phyloP scores from a whole-genome alignment of 2,113 vertebrate species.

The Nanger granti region DNA sequence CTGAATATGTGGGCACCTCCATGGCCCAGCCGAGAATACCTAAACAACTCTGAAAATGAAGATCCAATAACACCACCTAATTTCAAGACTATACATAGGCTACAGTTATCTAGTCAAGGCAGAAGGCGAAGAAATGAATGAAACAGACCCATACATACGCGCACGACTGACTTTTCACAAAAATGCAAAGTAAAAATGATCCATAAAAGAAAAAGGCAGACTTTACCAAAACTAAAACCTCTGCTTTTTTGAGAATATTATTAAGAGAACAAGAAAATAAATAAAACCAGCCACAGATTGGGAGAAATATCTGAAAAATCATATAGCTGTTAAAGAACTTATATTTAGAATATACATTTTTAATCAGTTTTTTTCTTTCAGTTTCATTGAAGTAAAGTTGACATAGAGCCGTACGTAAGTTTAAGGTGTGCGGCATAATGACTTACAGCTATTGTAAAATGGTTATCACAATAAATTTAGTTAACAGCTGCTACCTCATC shows the following conservation, averaged over 20 bases:
- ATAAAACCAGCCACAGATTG: not conserved
- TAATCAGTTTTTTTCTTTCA: not conserved
- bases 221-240: not conserved
- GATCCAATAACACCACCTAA: not conserved
- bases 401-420: not conserved
- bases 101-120: not conserved
- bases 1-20: not conserved
- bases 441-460: not conserved
- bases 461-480: not conserved
- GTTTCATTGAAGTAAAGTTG: not conserved
- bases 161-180: not conserved
- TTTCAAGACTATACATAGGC: not conserved
- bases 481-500: not conserved
- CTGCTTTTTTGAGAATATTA: not conserved
- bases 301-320: conserved; percentile 16
- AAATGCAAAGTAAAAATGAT: not conserved
- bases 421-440: not conserved
- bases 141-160: not conserved
- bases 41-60: not conserved
- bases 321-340: not conserved
- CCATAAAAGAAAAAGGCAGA: not conserved
- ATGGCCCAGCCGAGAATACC: not conserved
- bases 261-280: not conserved
- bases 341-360: not conserved
- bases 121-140: not conserved